Percentiles rank a stretch among this genome's conserved stretches.
These are phyloP conservation scores for Nothocercus julius DNA, from an alignment of 2,113 vertebrate genomes.

Conservation along the genomic window DNA sequence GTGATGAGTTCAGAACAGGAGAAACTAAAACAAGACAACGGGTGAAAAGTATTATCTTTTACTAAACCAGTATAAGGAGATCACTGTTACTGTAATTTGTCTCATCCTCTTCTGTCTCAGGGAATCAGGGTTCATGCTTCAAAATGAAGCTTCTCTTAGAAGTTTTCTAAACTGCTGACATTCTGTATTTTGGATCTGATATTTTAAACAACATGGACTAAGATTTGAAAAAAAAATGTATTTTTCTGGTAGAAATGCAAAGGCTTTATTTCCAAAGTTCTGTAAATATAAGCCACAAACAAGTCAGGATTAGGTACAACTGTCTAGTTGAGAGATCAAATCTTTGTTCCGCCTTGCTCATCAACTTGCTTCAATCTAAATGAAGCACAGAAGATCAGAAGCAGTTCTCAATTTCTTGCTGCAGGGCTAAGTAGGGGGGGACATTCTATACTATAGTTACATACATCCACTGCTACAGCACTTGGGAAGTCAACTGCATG, in stretches of 20 bases:
- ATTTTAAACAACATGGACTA: background rate
- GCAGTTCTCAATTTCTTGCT: background rate
- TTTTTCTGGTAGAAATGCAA: background rate
- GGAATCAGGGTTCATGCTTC: background rate
- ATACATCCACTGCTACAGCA: background rate
- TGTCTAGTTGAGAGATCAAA: background rate
- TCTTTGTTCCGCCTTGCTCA: background rate
- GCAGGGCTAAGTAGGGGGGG: too few species aligned
- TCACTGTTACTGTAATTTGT: background rate
- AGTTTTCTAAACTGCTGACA: background rate
- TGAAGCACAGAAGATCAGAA: background rate
- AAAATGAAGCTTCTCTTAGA: background rate
- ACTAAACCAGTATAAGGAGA: background rate
- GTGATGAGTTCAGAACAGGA: background rate
- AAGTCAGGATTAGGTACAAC: background rate
- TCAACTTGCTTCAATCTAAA: background rate
- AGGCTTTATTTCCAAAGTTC: background rate
- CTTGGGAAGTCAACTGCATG: background rate
- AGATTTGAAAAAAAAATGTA: background rate
- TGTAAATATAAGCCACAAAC: background rate
- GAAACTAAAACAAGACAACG: background rate
- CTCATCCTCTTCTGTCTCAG: background rate
- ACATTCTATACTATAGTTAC: rapidly evolving
- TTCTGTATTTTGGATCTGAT: background rate
- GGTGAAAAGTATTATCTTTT: background rate